Conservation (phyloP, 2,888 invertebrate species). For the Ennomos erosarius region DNA sequence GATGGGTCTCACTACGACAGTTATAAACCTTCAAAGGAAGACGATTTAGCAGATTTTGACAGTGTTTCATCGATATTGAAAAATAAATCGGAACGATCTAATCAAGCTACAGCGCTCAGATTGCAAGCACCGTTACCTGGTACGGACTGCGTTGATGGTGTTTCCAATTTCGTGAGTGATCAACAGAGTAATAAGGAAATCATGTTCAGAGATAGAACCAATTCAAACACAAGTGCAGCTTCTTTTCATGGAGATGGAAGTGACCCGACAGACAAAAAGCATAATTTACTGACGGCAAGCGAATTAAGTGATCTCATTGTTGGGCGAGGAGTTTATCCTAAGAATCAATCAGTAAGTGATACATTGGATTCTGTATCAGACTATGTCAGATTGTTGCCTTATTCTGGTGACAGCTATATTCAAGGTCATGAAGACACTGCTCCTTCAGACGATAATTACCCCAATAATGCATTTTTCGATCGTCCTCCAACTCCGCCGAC, state of each 20-base stretch:
- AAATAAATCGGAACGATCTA: slow-evolving; percentile 78
- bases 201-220: slow-evolving; percentile 88
- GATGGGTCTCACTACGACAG: slow-evolving; percentile 84
- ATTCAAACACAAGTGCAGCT: slow-evolving; percentile 92
- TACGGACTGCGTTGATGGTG: slow-evolving; percentile 83
- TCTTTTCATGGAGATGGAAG: slow-evolving; percentile 96
- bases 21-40: slow-evolving; percentile 82
- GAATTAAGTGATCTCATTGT: slow-evolving; percentile 94
- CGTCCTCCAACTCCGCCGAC: slow-evolving; percentile 89
- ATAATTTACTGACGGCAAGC: slow-evolving; percentile 91
- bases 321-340: slow-evolving; percentile 90
- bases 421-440: slow-evolving; percentile 86
- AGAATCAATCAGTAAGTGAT: slow-evolving; percentile 91
- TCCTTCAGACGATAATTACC: slow-evolving; percentile 84
- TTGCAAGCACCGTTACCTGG: slow-evolving; percentile 58
- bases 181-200: slow-evolving; percentile 79
- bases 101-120: slow-evolving; percentile 52
- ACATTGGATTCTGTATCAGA: slow-evolving; percentile 96
- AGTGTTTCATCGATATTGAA: slow-evolving; percentile 80
- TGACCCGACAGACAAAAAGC: slow-evolving; percentile 92
- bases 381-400: slow-evolving; percentile 91
- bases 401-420: slow-evolving; percentile 85
- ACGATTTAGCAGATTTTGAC: slow-evolving; percentile 79
- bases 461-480: slow-evolving; percentile 79
- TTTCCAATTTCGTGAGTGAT: slow-evolving; percentile 61